Evolutionary conservation across 2,797 vertebrate genomes (phyloP).

Genomic region (Mormyrops boulengeri): DNA sequence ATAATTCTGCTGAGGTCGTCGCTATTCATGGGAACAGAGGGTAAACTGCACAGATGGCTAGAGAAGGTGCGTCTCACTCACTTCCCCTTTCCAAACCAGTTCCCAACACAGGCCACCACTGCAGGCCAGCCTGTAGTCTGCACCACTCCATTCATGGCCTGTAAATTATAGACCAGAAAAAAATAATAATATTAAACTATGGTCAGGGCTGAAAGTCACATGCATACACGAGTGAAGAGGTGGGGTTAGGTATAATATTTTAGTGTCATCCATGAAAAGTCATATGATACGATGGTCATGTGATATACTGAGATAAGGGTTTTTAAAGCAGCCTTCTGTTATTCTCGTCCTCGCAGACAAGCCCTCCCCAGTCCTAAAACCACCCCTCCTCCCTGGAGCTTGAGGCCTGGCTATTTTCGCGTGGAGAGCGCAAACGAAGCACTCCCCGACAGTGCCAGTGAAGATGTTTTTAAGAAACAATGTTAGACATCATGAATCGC

Average conservation of each 20-base stretch:
- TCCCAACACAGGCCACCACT: conserved; percentile 85
- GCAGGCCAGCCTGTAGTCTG: conserved; percentile 95
- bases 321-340: neutral
- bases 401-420: neutral
- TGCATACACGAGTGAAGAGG: neutral
- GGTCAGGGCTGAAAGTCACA: neutral
- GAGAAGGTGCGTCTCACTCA: conserved; percentile 56
- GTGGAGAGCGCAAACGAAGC: neutral
- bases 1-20: conserved; percentile 39
- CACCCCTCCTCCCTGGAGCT: neutral
- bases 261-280: neutral
- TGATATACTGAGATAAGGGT: neutral
- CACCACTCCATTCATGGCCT: conserved; percentile 84
- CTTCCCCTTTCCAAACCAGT: conserved; percentile 99
- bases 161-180: neutral
- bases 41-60: neutral
- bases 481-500: neutral
- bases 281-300: neutral
- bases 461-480: neutral
- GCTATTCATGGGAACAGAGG: neutral
- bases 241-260: neutral
- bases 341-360: neutral
- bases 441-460: neutral
- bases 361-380: neutral
- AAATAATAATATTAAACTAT: neutral